Percentiles rank a stretch among this genome's conserved stretches.
Evolutionary conservation across 2,797 vertebrate species (phyloP).

Genomic region (Sphaeramia orbicularis): DNA sequence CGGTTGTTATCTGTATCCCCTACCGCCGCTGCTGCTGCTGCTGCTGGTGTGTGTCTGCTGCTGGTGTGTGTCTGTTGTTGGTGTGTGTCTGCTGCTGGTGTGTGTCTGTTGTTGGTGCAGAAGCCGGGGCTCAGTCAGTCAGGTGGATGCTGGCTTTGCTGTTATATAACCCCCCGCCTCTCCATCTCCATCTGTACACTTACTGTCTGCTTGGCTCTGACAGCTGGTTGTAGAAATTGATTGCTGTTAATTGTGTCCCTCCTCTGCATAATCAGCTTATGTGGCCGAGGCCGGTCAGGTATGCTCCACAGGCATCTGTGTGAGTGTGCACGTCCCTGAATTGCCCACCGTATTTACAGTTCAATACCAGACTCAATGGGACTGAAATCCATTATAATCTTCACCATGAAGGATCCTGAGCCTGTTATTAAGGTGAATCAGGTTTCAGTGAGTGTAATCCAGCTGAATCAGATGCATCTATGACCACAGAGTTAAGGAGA

Average conservation of each 20-base stretch:
- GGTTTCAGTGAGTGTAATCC: conserved; percentile 29
- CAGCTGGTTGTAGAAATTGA: conserved; percentile 73
- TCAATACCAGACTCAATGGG: conserved; percentile 30
- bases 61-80: too few species aligned
- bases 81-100: too few species aligned
- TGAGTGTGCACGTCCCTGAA: conserved; percentile 8
- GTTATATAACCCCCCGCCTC: conserved; percentile 52
- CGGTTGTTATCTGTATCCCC: too few species aligned
- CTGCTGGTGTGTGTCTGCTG: too few species aligned
- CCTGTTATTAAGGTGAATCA: conserved; percentile 14
- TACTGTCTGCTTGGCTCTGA: conserved; percentile 48
- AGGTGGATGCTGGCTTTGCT: conserved; percentile 57
- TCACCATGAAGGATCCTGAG: conserved; percentile 22
- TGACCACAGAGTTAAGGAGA: background rate
- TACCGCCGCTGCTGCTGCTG: too few species aligned
- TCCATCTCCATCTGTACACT: conserved; percentile 56
- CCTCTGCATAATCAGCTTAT: conserved; percentile 75
- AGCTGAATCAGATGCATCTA: background rate
- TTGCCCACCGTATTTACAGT: conserved; percentile 16
- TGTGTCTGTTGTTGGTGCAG: too few species aligned
- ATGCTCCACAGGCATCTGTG: conserved; percentile 25
- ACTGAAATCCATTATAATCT: conserved; percentile 53
- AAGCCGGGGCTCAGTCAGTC: too few species aligned
- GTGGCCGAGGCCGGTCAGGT: conserved; percentile 66
- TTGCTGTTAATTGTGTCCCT: conserved; percentile 78